Evolutionary conservation across 2,888 invertebrate genomes (phyloP), one percentile per base, ranked within the genome.

Genomic region (Cephus sareptanus): DNA sequence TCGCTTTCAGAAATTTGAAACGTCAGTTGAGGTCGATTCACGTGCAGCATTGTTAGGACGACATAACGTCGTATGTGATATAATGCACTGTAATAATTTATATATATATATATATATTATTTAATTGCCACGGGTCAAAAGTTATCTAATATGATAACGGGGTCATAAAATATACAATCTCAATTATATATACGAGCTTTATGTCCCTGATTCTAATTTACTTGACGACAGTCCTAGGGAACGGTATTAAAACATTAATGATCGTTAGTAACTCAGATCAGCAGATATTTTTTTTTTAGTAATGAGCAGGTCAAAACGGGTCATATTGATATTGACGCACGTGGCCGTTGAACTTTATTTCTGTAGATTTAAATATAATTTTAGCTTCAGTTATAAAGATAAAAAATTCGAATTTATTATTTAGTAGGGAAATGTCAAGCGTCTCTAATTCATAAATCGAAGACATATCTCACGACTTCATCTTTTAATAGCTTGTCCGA

Each of bases 401-500:
- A 56, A 23, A 23, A 23, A 6, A 56, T 56, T 23, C 2, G 40
- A 6, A 23, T 56, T 56, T 6, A 23, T 15, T 56, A 15, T 56
- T 56, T 56, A 23, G 23, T 56, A 23, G 6, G 40, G 23, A 23
- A 23, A 56, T 6, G 40, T 2, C 23, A 56, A 23, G 0, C 23
- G 6, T 9, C 40, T 56, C 23, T 56, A 56, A 6, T 15, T 71
- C 71, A 30, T 33, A 9, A 71, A 33, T 31, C 69, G 75, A 56
- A 74, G 34, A 75, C 37, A 33, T 68, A 75, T 77, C 75, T 74
- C 56, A 34, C 15, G 34, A 77, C 69, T 37, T 23, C 6, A 56
- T 56, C 15, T 70, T 74, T 77, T 74, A 71, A 75, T 77, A 69
- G 71, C 40, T 77, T 37, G 77, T 77, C 31, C n/a, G 33, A 69